Evolutionary conservation across 2,113 vertebrate species (phyloP).

Genomic region (Coptodon rendalli): DNA sequence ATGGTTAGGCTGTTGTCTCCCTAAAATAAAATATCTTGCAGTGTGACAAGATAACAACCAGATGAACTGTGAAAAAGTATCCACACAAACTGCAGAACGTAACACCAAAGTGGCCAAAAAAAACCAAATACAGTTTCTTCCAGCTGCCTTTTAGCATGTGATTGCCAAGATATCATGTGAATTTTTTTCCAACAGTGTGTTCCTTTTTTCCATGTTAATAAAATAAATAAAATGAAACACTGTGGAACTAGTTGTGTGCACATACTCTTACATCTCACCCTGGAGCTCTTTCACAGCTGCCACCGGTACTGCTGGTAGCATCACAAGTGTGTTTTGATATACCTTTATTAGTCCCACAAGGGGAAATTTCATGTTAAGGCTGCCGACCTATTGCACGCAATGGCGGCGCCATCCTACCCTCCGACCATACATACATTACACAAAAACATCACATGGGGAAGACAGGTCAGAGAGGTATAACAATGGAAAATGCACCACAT

Average conservation of each 20-base stretch:
- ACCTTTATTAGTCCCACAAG: too few species aligned
- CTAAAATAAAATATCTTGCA: background rate
- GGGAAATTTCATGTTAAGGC: too few species aligned
- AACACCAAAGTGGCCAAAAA: background rate
- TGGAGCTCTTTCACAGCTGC: background rate
- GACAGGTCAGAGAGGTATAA: too few species aligned
- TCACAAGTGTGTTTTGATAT: background rate
- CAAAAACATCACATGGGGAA: too few species aligned
- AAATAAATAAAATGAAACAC: background rate
- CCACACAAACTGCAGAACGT: background rate
- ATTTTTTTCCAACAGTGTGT: background rate
- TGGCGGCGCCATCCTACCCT: too few species aligned
- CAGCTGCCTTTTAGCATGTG: background rate
- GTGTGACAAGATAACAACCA: background rate
- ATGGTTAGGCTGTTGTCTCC: background rate
- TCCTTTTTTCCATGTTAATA: background rate
- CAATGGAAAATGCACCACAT: too few species aligned
- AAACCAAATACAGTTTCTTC: background rate
- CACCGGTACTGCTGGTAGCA: background rate
- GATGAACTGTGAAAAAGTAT: background rate
- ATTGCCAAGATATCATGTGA: constrained; percentile 14
- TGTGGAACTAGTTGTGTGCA: background rate
- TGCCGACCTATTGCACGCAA: too few species aligned
- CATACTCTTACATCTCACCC: background rate
- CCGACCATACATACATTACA: too few species aligned